Conservation (phyloP, 2,888 invertebrate genomes). For the Tetragnatha montana region DNA sequence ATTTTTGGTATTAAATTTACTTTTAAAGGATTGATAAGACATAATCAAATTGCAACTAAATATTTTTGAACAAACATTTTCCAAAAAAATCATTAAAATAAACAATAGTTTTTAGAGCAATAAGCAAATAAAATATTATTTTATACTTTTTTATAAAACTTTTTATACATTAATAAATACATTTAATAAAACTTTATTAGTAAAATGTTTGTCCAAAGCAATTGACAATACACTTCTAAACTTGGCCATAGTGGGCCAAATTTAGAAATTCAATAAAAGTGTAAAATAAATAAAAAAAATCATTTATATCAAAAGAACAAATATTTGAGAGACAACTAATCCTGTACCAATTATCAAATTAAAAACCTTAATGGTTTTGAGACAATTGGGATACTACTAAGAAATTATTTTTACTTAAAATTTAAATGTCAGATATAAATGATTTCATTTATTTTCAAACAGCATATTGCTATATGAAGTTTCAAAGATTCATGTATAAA, state of each 20-base stretch:
- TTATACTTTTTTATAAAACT: too few relatives aligned
- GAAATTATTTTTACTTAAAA: neutral
- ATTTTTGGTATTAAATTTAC: neutral
- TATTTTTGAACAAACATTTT: neutral
- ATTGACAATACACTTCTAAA: conserved; percentile 14
- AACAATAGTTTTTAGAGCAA: too few relatives aligned
- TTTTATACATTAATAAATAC: too few relatives aligned
- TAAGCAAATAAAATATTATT: too few relatives aligned
- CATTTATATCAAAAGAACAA: conserved; percentile 17
- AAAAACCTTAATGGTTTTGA: neutral
- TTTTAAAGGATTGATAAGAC: neutral
- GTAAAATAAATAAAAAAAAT: conserved; percentile 10
- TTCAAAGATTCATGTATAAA: conserved; percentile 9
- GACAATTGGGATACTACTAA: neutral
- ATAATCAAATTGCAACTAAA: neutral
- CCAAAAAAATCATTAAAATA: neutral
- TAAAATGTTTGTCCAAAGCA: neutral
- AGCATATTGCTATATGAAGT: conserved; percentile 16
- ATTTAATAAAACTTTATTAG: neutral
- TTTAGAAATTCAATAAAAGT: conserved; percentile 25
- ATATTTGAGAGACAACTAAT: too few relatives aligned
- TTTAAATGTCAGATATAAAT: conserved; percentile 22
- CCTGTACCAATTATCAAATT: neutral
- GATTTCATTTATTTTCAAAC: conserved; percentile 6
- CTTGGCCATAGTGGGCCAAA: conserved; percentile 22